Evolutionary conservation across 2,888 invertebrate species (phyloP).

Genomic region (Fragum whitleyi): DNA sequence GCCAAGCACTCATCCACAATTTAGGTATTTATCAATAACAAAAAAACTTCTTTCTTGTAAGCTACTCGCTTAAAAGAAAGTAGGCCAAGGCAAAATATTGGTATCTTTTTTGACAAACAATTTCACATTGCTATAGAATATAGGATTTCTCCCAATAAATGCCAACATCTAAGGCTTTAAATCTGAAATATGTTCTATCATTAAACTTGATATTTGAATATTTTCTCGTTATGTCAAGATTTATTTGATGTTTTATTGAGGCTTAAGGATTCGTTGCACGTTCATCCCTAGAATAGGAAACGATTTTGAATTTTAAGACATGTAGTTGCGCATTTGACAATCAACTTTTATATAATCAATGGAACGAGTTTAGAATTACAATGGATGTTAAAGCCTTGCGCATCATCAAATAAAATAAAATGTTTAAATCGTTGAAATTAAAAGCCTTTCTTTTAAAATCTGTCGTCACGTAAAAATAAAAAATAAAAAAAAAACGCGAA

Average conservation of each 20-base stretch:
- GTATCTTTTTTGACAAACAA: neutral
- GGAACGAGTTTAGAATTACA: neutral
- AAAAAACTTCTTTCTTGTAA: too few relatives aligned
- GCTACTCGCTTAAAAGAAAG: neutral
- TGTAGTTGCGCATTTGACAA: neutral
- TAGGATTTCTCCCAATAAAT: constrained; percentile 4
- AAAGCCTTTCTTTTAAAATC: too few relatives aligned
- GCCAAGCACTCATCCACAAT: too few relatives aligned
- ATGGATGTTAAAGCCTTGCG: too few relatives aligned
- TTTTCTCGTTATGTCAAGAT: constrained; percentile 1
- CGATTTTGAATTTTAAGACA: neutral
- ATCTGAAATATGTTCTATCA: constrained; percentile 1
- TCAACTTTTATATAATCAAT: neutral
- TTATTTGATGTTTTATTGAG: neutral
- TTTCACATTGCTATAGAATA: neutral
- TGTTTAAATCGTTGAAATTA: too few relatives aligned
- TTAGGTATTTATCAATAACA: too few relatives aligned
- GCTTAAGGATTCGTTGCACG: constrained; percentile 1
- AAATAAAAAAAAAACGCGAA: too few relatives aligned
- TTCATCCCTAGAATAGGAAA: neutral
- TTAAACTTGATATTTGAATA: constrained; percentile 4
- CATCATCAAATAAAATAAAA: too few relatives aligned
- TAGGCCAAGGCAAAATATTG: neutral
- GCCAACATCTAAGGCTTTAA: constrained; percentile 4
- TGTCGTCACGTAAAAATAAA: too few relatives aligned